Evolutionary conservation across 2,797 vertebrate species (phyloP).

Genomic region (Melanotaenia boesemani): DNA sequence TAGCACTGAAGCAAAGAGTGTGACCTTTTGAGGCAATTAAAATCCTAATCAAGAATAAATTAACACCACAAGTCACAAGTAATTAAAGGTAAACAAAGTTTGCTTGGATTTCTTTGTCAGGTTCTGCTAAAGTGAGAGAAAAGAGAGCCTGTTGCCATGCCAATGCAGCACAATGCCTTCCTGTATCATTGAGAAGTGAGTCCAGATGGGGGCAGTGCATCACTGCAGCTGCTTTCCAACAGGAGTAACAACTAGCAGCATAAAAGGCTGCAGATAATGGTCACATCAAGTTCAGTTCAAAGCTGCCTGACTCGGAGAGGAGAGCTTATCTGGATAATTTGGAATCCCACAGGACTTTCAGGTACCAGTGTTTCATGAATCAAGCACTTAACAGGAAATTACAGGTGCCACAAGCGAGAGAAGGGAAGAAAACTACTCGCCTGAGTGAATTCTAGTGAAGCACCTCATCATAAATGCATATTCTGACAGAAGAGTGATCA

Average conservation of each 20-base stretch:
- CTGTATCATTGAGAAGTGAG: background rate
- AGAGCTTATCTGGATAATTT: constrained; percentile 64
- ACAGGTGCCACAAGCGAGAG: constrained; percentile 39
- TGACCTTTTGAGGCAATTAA: constrained; percentile 25
- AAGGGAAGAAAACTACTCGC: constrained; percentile 28
- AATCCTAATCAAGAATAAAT: constrained; percentile 29
- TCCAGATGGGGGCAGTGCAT: constrained; percentile 80
- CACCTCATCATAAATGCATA: constrained; percentile 22
- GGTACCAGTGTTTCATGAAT: constrained; percentile 54
- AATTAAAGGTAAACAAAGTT: constrained; percentile 23
- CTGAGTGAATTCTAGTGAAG: constrained; percentile 11
- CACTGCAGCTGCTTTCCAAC: constrained; percentile 29
- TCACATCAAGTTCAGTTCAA: constrained; percentile 63
- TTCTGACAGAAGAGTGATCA: constrained; percentile 13
- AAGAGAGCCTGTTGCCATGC: constrained; percentile 39
- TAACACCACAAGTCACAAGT: constrained; percentile 19
- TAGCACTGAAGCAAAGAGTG: background rate
- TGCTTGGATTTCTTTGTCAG: constrained; percentile 33
- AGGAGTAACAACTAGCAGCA: constrained; percentile 29
- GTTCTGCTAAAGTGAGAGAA: constrained; percentile 15
- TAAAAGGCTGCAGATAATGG: constrained; percentile 49
- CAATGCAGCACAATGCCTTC: constrained; percentile 15
- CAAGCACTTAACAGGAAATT: constrained; percentile 57
- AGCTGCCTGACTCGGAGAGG: constrained; percentile 46
- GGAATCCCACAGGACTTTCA: constrained; percentile 54